A percentile compares a stretch with the other conserved stretches of the same genome.
phyloP scores from a whole-genome alignment of 1,140 invertebrate genomes.

The Eriocheir sinensis region DNA sequence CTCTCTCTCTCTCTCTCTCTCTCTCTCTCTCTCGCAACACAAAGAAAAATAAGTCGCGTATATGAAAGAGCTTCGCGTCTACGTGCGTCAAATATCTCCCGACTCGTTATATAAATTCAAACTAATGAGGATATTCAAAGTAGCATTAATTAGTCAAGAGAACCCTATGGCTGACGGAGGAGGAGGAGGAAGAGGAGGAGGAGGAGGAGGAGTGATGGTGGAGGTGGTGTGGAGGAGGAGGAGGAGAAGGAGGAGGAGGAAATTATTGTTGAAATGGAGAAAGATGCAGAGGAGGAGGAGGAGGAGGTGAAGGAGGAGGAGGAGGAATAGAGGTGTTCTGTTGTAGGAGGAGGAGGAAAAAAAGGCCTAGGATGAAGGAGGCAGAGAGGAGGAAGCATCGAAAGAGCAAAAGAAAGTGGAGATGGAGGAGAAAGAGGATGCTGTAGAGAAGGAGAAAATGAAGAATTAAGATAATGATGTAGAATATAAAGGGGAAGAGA shows the following conservation, averaged over 20 bases:
- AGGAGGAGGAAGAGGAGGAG: background rate
- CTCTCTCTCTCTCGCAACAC: background rate
- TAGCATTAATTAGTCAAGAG: constrained; percentile 17
- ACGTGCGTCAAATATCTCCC: background rate
- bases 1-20: background rate
- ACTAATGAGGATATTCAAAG: constrained; percentile 14
- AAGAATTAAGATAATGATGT: no score
- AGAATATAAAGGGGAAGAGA: no score
- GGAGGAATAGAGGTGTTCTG: no score
- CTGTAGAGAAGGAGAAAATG: background rate
- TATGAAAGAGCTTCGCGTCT: background rate
- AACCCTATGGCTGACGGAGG: background rate
- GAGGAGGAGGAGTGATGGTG: background rate
- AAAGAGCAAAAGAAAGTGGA: no score
- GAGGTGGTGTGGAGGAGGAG: no score
- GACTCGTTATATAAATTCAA: background rate
- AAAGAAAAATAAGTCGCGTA: no score
- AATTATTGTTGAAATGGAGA: background rate
- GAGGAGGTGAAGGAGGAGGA: background rate
- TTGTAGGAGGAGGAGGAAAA: background rate
- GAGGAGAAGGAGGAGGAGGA: background rate
- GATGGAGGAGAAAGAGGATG: background rate
- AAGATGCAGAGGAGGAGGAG: background rate
- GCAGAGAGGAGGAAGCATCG: background rate
- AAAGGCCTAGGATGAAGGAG: no score